Base-by-base conservation (phyloP, 2,888 invertebrate species). In the Tromatobia lineatoria region DNA sequence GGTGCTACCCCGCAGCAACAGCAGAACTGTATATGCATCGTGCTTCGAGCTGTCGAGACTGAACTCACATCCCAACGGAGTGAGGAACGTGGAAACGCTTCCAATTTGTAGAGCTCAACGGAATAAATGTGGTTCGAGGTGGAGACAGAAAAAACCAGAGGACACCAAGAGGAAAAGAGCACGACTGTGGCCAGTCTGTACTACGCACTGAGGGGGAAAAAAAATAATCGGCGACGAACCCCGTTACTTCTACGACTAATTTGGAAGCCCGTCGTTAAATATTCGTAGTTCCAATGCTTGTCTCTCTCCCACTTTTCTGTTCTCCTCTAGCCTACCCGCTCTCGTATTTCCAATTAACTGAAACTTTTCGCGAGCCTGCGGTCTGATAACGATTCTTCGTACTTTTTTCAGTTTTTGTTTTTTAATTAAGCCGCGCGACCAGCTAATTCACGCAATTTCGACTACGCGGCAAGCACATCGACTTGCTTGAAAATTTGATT, bases 251-350 rank as follows among this genome's bases (percentile, higher is more conserved):
- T 81, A 78, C 84, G 84, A 84, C 84, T 84, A 84, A 84, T 84
- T 84, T 84, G 84, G 84, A 75, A 84, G 64, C 77, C 74, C 84
- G 75, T 84, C 74, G 84, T 84, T 84, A 84, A 84, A 84, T 84
- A 81, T 84, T 84, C 83, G 73, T 73, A 80, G 80, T 83, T 57
- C 80, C 59, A 52, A 52, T 57, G 70, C 47, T 47, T 80, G 47
- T 70, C 54, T 25, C 64, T 79, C 67, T n/a, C 20, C 2, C 64
- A 3, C n/a, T 50, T 67, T 50, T 29, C 52, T 20, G 20, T 13
- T 59, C 47, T 23, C 34, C 3, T 45, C 59, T 34, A 20, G 42
- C 59, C 73, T 45, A 75, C 67, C 52, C 50, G 73, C 61, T 81
- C 81, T 81, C 84, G 84, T 78, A 84, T 84, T 84, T 79, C 81